Base-by-base conservation (phyloP, 1,140 invertebrate species). In the Geopemphigus sp. region DNA sequence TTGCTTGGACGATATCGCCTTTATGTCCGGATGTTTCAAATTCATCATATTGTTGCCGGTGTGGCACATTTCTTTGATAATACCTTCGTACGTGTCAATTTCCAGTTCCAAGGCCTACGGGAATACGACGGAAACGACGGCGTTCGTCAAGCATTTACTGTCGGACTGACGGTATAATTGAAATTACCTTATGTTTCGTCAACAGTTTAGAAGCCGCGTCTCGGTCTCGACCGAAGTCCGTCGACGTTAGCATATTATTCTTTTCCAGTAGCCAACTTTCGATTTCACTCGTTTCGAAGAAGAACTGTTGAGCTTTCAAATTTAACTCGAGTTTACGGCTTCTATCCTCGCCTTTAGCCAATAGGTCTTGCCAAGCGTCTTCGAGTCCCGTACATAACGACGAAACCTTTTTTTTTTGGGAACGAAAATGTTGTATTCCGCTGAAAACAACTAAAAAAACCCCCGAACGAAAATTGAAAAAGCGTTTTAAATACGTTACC, bases 241-340 rank as follows among this genome's bases (percentile, higher is more conserved):
- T 92, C 29, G 92, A 93, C 59, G 89, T 90, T 11, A 96, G 85
- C 29, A 94, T 90, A 80, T 94, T 92, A 68, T 91, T 92, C 84
- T 94, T 94, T 86, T 97, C 95, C 56, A 90, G 90, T 70, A 98
- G 89, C 96, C 96, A 98, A 68, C 92, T 91, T 86, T 98, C 96
- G 82, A 97, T 92, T 87, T 98, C 96, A 81, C 91, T 91, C 10
- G 94, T 93, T 85, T 97, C 95, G 84, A 92, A 93, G 86, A 93
- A 90, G 86, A 94, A 95, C 87, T 95, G 93, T 86, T 97, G 95
- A 19, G 94, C 92, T 85, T 92, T 93, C 57, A 96, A 86, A 0
- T 94, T 94, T 32, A 94, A 87, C 83, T 97, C 94, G 45, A 98
- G 87, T 81, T 93, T 92, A 53, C 90, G 90, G 56, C 89, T 91